A percentile compares a stretch with the other conserved stretches of the same genome.
These are phyloP conservation scores for Drosophila borealis DNA, from an alignment of 2,888 invertebrate genomes.

Conservation along the genomic window DNA sequence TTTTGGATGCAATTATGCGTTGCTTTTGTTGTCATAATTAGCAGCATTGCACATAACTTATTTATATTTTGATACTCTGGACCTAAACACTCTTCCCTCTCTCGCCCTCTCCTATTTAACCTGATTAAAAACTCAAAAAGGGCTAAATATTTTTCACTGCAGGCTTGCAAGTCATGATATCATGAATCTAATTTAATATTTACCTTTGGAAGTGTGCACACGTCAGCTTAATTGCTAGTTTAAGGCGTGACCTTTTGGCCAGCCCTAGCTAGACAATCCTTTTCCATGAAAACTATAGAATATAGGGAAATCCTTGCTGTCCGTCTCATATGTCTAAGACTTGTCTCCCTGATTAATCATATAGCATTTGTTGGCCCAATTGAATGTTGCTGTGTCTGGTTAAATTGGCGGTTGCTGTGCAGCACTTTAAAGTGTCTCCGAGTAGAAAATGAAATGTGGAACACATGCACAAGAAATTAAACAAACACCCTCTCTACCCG, in stretches of 20 bases:
- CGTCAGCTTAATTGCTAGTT: neutral
- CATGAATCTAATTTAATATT: neutral
- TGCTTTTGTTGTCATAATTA: slow-evolving; percentile 29
- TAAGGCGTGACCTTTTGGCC: neutral
- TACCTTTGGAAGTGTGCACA: neutral
- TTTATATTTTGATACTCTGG: slow-evolving; percentile 8
- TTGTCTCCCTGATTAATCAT: slow-evolving; percentile 38
- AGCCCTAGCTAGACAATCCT: neutral
- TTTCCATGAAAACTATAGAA: neutral
- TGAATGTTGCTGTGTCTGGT: slow-evolving; percentile 5
- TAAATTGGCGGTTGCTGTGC: slow-evolving; percentile 32
- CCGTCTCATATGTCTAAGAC: neutral
- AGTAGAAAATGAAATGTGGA: slow-evolving; percentile 58
- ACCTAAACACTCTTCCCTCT: neutral
- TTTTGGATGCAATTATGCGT: slow-evolving; percentile 38
- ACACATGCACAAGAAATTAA: slow-evolving; percentile 62
- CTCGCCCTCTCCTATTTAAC: no score
- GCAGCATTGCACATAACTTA: slow-evolving; percentile 16
- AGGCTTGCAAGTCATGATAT: neutral
- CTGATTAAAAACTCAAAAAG: no score
- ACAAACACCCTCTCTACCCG: slow-evolving; percentile 22
- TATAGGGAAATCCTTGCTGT: neutral
- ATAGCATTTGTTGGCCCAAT: slow-evolving; percentile 31
- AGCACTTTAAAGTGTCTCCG: slow-evolving; percentile 52
- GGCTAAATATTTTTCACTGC: neutral